These are phyloP conservation scores for Paraescarpia echinospica DNA, from an alignment of 1,140 invertebrate genomes.

Conservation along the genomic window DNA sequence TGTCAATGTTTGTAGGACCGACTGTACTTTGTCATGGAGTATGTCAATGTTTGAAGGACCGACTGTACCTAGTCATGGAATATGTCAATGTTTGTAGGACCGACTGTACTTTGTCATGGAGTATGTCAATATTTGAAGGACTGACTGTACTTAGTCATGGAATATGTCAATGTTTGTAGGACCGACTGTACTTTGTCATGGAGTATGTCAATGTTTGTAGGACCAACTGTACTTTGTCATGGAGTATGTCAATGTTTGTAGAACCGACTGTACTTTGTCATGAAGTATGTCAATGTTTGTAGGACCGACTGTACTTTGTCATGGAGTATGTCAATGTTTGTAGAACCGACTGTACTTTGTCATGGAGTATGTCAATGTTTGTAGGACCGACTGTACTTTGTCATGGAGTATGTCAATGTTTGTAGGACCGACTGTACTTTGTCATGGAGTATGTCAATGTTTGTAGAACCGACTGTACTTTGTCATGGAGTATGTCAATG, in stretches of 20 bases:
- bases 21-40: constrained; percentile 99
- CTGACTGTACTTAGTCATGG: constrained; percentile 99
- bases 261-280: constrained; percentile 98
- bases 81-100: constrained; percentile 88
- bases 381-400: constrained; percentile 94
- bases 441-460: constrained; percentile 99
- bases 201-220: constrained; percentile 96
- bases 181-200: constrained; percentile 99
- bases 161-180: constrained; percentile 88
- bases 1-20: constrained; percentile 95
- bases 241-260: constrained; percentile 98
- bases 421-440: constrained; percentile 91
- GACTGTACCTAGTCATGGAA: constrained; percentile 89
- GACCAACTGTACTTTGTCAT: constrained; percentile 99
- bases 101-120: constrained; percentile 99
- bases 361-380: constrained; percentile 97
- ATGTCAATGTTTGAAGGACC: constrained; percentile 95
- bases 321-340: constrained; percentile 99
- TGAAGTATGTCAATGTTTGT: constrained; percentile 99
- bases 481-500: constrained; percentile 99
- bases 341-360: constrained; percentile 97
- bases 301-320: constrained; percentile 97
- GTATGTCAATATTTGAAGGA: constrained; percentile 88
- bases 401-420: constrained; percentile 99
- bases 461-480: constrained; percentile 90